These are phyloP conservation scores for Heteromyza rotundicornis DNA, from an alignment of 2,888 invertebrate species.

Conservation along the genomic window DNA sequence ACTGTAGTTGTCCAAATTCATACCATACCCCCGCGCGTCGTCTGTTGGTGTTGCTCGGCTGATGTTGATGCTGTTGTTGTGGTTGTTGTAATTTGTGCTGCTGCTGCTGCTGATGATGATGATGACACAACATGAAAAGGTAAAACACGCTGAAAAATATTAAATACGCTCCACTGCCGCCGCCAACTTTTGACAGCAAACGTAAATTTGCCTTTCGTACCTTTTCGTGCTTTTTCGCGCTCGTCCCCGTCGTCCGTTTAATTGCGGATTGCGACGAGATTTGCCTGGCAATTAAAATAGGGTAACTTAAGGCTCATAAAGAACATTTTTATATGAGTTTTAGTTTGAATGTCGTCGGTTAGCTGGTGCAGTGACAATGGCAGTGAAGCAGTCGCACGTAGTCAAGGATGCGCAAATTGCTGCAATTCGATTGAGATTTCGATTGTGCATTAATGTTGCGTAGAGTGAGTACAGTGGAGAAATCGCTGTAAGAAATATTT, in stretches of 20 bases:
- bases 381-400: too few relatives aligned
- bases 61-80: background rate
- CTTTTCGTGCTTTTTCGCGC: too few relatives aligned
- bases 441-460: background rate
- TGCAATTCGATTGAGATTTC: background rate
- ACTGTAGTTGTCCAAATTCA: conserved; percentile 2
- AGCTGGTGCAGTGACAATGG: too few relatives aligned
- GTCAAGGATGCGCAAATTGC: background rate
- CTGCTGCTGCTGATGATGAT: conserved; percentile 16
- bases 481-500: too few relatives aligned
- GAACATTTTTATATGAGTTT: conserved; percentile 53
- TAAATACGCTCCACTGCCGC: conserved; percentile 46
- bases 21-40: background rate
- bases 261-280: conserved; percentile 40
- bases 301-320: conserved; percentile 56
- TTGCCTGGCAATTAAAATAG: conserved; percentile 56
- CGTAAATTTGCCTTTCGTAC: conserved; percentile 22
- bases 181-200: conserved; percentile 21
- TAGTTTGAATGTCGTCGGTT: too few relatives aligned
- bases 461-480: background rate
- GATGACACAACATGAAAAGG: conserved; percentile 56
- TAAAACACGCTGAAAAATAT: conserved; percentile 59
- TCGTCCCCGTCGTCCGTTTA: conserved; percentile 35
- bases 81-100: conserved; percentile 15
- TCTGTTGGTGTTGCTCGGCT: conserved; percentile 21